Conservation (phyloP, 1,140 invertebrate species). For the Aphidius ervi region DNA sequence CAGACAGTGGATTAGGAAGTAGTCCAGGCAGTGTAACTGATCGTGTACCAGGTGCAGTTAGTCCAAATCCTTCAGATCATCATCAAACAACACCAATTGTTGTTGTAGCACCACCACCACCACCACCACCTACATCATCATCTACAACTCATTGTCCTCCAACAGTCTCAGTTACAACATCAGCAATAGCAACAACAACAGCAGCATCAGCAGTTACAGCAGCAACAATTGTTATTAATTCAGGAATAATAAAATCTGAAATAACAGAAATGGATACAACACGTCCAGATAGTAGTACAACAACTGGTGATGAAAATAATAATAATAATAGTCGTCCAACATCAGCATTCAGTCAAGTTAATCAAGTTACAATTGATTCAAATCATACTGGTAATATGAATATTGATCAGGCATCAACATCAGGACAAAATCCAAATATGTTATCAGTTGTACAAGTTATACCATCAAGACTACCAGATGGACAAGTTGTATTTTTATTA, state of each 20-base stretch:
- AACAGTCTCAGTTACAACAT: not conserved
- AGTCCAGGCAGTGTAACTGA: slow-evolving; percentile 50
- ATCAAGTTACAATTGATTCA: slow-evolving; percentile 32
- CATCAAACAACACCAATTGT: not conserved
- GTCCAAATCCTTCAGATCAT: slow-evolving; percentile 43
- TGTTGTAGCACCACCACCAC: no score
- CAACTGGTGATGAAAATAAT: slow-evolving; percentile 48
- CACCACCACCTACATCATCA: slow-evolving; percentile 26
- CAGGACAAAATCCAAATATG: slow-evolving; percentile 47
- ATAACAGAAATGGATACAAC: slow-evolving; percentile 43
- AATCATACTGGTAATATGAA: slow-evolving; percentile 30
- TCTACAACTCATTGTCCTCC: slow-evolving; percentile 40
- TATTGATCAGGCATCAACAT: slow-evolving; percentile 41
- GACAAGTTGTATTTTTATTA: slow-evolving; percentile 56
- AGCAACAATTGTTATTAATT: slow-evolving; percentile 29
- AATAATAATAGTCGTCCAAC: slow-evolving; percentile 48
- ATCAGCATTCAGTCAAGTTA: slow-evolving; percentile 45
- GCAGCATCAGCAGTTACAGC: not conserved
- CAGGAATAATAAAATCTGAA: slow-evolving; percentile 44
- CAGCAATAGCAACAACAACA: no score
- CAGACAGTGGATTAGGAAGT: slow-evolving; percentile 47
- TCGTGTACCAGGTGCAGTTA: slow-evolving; percentile 41
- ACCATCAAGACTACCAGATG: slow-evolving; percentile 54
- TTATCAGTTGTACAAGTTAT: slow-evolving; percentile 53
- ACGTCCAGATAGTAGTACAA: slow-evolving; percentile 48